phyloP scores from a whole-genome alignment of 2,797 vertebrate species.

The Ataeniobius toweri region DNA sequence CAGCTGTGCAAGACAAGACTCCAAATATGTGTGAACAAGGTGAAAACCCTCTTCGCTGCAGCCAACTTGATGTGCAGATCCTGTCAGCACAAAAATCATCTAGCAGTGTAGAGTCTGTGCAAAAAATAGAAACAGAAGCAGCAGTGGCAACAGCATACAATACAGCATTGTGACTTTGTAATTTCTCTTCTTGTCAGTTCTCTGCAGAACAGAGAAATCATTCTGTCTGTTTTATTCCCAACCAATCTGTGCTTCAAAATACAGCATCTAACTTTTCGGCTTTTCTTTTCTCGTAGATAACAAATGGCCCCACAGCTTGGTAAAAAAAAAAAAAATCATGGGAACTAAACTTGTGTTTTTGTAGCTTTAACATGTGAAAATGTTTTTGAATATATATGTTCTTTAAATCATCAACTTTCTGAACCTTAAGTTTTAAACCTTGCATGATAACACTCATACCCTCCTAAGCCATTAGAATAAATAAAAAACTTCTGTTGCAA shows the following conservation, averaged over 20 bases:
- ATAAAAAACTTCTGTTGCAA: neutral
- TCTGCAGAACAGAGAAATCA: conserved; percentile 51
- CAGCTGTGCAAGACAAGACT: conserved; percentile 43
- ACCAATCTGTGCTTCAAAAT: conserved; percentile 33
- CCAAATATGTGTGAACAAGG: conserved; percentile 53
- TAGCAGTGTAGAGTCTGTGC: conserved; percentile 42
- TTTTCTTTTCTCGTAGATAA: conserved; percentile 13
- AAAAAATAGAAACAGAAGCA: conserved; percentile 57
- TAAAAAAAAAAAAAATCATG: neutral
- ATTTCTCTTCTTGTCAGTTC: conserved; percentile 52
- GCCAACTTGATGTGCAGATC: conserved; percentile 33
- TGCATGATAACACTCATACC: neutral
- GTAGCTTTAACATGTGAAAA: no score
- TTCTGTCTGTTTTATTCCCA: conserved; percentile 22
- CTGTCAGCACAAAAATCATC: conserved; percentile 48
- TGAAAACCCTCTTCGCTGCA: conserved; percentile 43
- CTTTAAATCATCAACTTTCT: neutral
- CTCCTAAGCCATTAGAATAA: neutral
- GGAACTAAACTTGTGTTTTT: neutral
- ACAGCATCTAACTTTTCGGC: conserved; percentile 21
- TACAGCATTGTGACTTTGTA: conserved; percentile 40
- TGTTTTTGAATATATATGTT: neutral
- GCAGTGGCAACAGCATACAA: conserved; percentile 32
- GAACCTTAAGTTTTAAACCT: neutral
- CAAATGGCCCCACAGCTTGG: neutral